Conservation (phyloP, 2,113 vertebrate genomes). For the Atlantisia rogersi region DNA sequence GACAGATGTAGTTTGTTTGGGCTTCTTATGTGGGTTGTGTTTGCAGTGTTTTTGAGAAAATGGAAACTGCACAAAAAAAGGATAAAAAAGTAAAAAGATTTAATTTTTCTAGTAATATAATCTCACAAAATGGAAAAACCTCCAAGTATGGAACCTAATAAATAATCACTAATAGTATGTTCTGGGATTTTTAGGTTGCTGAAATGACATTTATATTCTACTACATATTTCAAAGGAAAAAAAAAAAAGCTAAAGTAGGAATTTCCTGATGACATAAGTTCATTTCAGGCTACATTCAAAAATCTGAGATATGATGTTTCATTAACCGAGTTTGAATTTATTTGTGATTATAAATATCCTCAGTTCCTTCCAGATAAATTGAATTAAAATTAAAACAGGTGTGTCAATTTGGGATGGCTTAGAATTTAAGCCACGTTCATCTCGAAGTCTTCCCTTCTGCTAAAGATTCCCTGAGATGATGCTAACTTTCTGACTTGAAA, state of each 20-base stretch:
- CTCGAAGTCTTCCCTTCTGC: too few species aligned
- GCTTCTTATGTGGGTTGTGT: background rate
- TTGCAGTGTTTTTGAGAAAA: background rate
- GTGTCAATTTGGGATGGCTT: background rate
- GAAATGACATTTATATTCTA: background rate
- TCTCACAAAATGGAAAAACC: background rate
- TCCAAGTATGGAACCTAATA: background rate
- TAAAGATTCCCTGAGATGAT: background rate
- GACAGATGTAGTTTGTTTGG: too few species aligned
- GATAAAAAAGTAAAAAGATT: background rate
- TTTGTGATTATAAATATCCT: background rate
- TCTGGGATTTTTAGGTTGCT: background rate
- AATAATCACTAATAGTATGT: background rate
- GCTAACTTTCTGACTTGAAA: background rate
- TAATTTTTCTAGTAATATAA: background rate
- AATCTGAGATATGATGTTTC: background rate
- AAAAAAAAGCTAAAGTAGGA: background rate
- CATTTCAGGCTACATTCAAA: background rate
- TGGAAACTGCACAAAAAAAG: background rate
- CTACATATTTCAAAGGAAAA: background rate
- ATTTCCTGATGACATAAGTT: background rate
- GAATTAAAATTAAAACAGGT: background rate
- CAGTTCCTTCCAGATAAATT: background rate
- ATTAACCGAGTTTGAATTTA: background rate
- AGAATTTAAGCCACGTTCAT: background rate